These are phyloP conservation scores for Astreopora myriophthalma DNA, from an alignment of 64 coral and sea anemone genomes.

Conservation along the genomic window DNA sequence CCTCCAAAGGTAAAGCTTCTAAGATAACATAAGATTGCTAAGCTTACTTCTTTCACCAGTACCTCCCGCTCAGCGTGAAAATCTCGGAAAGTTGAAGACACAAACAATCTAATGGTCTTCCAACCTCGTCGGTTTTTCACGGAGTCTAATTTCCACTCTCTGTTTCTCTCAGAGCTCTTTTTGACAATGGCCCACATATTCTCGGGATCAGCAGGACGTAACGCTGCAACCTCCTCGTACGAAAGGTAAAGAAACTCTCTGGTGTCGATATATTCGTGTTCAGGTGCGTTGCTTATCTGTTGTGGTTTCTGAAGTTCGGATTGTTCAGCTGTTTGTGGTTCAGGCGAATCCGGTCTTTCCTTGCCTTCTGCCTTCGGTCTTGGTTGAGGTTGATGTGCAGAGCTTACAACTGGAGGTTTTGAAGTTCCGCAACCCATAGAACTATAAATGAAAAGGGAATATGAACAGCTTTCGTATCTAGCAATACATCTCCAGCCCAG, in stretches of 20 bases:
- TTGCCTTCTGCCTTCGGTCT: not conserved
- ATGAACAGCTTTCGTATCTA: not conserved
- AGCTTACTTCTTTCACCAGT: conserved; percentile 91
- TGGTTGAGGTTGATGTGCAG: conserved; percentile 23
- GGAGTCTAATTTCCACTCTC: conserved; percentile 80
- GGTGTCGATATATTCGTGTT: conserved; percentile 13
- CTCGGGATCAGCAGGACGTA: conserved; percentile 66
- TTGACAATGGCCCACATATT: conserved; percentile 98
- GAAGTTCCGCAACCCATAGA: conserved; percentile 96
- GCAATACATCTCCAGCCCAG: no score
- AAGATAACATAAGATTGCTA: not conserved
- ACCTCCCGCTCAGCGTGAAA: conserved; percentile 96
- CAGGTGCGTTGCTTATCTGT: not conserved
- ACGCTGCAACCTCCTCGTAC: conserved; percentile 90
- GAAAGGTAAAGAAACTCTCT: conserved; percentile 47
- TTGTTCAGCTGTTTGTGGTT: not conserved
- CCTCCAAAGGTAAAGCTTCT: no score
- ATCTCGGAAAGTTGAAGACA: conserved; percentile 99
- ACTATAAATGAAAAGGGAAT: conserved; percentile 44
- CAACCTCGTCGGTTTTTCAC: conserved; percentile 93
- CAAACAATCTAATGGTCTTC: conserved; percentile 98
- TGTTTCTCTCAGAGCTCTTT: conserved; percentile 74
- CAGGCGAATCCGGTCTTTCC: not conserved
- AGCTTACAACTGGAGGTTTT: conserved; percentile 52
- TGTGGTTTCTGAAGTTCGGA: not conserved